Evolutionary conservation across 2,113 vertebrate species (phyloP).

Genomic region (Promerops cafer): DNA sequence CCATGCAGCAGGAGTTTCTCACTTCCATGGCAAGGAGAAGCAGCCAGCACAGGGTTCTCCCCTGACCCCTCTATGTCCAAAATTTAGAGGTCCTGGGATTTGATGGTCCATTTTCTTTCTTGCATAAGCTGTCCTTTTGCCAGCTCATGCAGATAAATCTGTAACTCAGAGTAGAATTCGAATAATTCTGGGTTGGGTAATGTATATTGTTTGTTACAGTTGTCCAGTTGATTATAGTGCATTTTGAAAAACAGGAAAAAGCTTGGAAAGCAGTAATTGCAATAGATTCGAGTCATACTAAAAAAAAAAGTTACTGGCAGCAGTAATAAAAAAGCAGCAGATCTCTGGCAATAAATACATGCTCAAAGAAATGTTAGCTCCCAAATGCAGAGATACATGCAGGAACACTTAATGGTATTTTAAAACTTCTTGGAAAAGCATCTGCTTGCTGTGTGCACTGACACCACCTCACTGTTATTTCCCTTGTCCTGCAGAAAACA

Average conservation of each 20-base stretch:
- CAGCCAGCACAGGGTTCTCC: background rate
- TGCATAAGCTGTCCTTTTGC: background rate
- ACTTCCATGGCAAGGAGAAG: background rate
- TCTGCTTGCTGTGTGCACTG: background rate
- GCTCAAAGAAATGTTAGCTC: background rate
- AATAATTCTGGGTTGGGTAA: background rate
- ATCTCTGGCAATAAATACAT: background rate
- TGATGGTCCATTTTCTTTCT: background rate
- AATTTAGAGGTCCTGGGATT: background rate
- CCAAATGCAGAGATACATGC: background rate
- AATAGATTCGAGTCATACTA: background rate
- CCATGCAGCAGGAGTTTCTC: background rate
- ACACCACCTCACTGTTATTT: background rate
- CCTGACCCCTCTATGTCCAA: background rate
- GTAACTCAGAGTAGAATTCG: background rate
- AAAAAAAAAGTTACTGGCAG: background rate
- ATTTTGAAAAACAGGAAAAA: background rate
- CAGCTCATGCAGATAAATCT: background rate
- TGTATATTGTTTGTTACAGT: background rate
- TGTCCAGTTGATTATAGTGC: background rate
- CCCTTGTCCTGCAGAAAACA: slow-evolving; percentile 73
- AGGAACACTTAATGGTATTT: background rate
- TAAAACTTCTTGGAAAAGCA: background rate
- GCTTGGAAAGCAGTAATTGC: background rate
- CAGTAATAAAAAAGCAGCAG: background rate